Conservation (phyloP, 2,797 vertebrate species). For the Petrocephalus sullivani region DNA sequence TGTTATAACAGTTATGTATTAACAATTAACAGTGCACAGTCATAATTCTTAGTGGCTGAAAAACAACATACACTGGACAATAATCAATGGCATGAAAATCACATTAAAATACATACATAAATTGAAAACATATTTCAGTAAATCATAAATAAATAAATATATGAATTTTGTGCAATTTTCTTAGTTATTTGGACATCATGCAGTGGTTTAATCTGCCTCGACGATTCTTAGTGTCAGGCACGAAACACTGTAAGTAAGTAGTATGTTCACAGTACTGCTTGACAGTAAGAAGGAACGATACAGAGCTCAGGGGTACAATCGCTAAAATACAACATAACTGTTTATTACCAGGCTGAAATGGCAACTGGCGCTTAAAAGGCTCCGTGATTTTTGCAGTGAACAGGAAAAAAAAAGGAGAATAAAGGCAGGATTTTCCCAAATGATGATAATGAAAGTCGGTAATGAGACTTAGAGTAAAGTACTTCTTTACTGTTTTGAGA, state of each 20-base stretch:
- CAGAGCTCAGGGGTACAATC: neutral
- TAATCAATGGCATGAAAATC: neutral
- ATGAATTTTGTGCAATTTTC: neutral
- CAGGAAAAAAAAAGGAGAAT: neutral
- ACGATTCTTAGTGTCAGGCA: neutral
- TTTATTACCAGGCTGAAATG: constrained; percentile 4
- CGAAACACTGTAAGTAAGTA: neutral
- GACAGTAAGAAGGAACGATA: neutral
- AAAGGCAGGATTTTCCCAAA: neutral
- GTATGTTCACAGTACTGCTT: neutral
- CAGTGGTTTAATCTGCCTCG: neutral
- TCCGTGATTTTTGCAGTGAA: neutral
- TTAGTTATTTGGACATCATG: neutral
- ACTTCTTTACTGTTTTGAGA: neutral
- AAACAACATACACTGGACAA: neutral
- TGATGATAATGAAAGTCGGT: neutral
- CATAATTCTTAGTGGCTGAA: neutral
- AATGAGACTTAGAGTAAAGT: neutral
- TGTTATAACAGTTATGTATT: neutral
- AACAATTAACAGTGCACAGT: neutral
- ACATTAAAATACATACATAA: neutral
- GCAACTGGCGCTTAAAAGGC: neutral
- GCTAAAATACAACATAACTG: neutral
- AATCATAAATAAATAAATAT: neutral
- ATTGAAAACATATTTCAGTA: neutral